These are phyloP conservation scores for Drosophila aldrichi DNA, from an alignment of 2,888 invertebrate genomes.

Conservation along the genomic window DNA sequence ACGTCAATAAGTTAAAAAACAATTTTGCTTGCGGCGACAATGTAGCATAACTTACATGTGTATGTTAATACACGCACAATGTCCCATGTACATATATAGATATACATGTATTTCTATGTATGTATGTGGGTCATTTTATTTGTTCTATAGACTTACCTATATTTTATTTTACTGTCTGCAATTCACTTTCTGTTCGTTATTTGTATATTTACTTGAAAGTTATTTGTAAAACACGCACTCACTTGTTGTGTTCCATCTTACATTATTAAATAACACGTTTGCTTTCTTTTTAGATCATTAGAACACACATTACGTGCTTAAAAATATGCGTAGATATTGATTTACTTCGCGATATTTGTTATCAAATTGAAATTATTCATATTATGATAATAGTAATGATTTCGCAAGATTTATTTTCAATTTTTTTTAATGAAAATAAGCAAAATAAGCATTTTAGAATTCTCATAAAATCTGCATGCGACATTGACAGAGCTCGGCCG, in stretches of 20 bases:
- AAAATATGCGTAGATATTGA: slow-evolving; percentile 21
- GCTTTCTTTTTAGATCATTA: slow-evolving; percentile 19
- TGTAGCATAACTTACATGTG: slow-evolving; percentile 19
- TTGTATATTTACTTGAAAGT: slow-evolving; percentile 4
- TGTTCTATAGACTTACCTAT: slow-evolving; percentile 67
- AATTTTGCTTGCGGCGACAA: slow-evolving; percentile 9
- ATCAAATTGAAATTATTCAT: slow-evolving; percentile 21
- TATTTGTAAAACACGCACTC: slow-evolving; percentile 33
- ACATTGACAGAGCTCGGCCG: slow-evolving; percentile 45
- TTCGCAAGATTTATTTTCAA: slow-evolving; percentile 34
- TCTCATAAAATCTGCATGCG: slow-evolving; percentile 61
- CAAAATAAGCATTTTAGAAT: slow-evolving; percentile 48
- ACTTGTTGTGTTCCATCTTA: slow-evolving; percentile 50
- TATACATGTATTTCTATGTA: slow-evolving; percentile 12
- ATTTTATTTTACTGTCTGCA: slow-evolving; percentile 35
- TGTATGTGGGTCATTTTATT: slow-evolving; percentile 70
- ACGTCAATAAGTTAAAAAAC: background rate
- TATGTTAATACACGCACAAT: slow-evolving; percentile 18
- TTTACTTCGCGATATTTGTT: slow-evolving; percentile 34
- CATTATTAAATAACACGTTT: slow-evolving; percentile 75
- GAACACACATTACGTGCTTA: slow-evolving; percentile 34
- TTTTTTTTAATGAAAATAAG: slow-evolving; percentile 58
- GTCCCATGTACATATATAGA: slow-evolving; percentile 18
- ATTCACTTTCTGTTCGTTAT: slow-evolving; percentile 18
- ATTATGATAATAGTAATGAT: slow-evolving; percentile 21